Percentiles rank a stretch among this genome's conserved stretches.
phyloP scores from a whole-genome alignment of 2,797 vertebrate species.

The Oreochromis grahami region DNA sequence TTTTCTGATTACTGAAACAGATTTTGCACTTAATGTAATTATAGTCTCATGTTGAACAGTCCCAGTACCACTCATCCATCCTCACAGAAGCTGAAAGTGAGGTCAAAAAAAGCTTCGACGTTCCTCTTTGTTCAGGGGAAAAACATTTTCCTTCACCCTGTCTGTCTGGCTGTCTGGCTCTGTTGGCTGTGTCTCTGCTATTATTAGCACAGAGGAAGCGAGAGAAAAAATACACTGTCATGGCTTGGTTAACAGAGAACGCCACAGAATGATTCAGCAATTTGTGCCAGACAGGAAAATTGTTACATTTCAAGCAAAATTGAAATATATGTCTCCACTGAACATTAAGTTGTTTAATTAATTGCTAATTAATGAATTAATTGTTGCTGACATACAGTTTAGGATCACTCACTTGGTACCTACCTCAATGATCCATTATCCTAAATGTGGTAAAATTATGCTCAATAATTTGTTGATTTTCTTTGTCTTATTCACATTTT shows the following conservation, averaged over 20 bases:
- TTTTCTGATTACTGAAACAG: background rate
- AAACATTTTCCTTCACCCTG: background rate
- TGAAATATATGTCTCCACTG: background rate
- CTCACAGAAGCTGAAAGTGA: background rate
- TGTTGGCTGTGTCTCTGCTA: slow-evolving; percentile 51
- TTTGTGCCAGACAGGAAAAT: slow-evolving; percentile 10
- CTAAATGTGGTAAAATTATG: background rate
- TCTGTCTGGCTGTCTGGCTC: slow-evolving; percentile 46
- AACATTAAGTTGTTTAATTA: background rate
- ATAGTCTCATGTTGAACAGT: slow-evolving; percentile 4
- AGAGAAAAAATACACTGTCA: background rate
- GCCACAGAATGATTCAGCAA: slow-evolving; percentile 61
- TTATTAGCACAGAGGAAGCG: slow-evolving; percentile 52
- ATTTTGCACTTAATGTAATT: background rate
- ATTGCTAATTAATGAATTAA: background rate
- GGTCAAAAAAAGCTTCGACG: background rate
- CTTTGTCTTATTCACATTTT: background rate
- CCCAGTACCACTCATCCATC: background rate
- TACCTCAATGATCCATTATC: background rate
- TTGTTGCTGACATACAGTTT: background rate
- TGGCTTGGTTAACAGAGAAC: slow-evolving; percentile 20
- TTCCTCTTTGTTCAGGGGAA: slow-evolving; percentile 20
- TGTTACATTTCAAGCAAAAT: background rate
- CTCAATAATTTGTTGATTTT: background rate
- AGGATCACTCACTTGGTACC: background rate